Evolutionary conservation across 2,113 vertebrate genomes (phyloP).

Genomic region (Lynx canadensis): DNA sequence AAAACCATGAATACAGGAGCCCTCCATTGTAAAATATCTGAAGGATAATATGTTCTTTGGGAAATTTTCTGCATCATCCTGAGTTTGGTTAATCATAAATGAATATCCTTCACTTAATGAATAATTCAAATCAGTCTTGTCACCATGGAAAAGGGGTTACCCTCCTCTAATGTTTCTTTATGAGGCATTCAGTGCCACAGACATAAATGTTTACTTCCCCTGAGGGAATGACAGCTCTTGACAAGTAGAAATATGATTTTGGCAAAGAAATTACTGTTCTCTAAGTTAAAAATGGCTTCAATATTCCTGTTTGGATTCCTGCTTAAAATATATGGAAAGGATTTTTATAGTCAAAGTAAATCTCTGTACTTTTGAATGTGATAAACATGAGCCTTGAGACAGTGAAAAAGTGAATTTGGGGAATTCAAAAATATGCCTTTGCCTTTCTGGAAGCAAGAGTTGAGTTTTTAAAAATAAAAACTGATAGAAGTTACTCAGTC

Average conservation of each 20-base stretch:
- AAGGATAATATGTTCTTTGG: constrained; percentile 52
- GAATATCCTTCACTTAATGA: constrained; percentile 58
- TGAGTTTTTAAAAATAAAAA: constrained; percentile 47
- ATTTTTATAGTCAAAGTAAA: constrained; percentile 51
- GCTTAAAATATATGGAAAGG: constrained; percentile 48
- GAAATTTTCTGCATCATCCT: constrained; percentile 23
- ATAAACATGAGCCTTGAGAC: constrained; percentile 31
- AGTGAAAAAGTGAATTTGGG: constrained; percentile 32
- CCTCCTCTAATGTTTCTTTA: constrained; percentile 11
- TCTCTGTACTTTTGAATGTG: constrained; percentile 21
- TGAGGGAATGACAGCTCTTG: constrained; percentile 43
- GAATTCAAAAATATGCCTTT: background rate
- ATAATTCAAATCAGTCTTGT: constrained; percentile 68
- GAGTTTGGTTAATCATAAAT: constrained; percentile 63
- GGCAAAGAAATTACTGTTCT: constrained; percentile 27
- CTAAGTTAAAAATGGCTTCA: constrained; percentile 30
- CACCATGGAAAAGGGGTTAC: constrained; percentile 7
- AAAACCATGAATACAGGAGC: background rate
- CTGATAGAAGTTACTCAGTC: background rate
- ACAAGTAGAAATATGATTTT: constrained; percentile 56
- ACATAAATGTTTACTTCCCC: constrained; percentile 36
- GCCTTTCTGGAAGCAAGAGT: constrained; percentile 10
- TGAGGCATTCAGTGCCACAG: background rate
- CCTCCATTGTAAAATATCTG: constrained; percentile 56
- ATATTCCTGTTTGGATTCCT: constrained; percentile 54